Base-by-base conservation (phyloP, 2,113 vertebrate species). In the Haliaeetus leucogaster region DNA sequence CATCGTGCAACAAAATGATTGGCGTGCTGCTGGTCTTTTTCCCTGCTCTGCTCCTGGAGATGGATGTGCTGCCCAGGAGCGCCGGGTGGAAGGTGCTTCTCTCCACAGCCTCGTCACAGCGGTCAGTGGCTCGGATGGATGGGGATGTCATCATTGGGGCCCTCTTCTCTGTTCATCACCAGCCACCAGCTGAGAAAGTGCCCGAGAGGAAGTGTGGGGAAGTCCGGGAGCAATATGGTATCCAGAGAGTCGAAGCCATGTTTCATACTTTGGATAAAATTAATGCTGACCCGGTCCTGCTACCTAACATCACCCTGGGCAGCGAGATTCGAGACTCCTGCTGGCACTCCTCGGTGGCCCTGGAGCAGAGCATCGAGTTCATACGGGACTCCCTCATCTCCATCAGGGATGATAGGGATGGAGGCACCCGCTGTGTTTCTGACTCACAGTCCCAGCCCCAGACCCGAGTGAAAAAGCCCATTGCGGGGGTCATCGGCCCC, bases 351-450 rank as follows among this genome's bases (percentile, higher is more conserved):
- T 99, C 99, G 0, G 99, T 99, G 82, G 99, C 99, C 73, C 97
- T 99, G 97, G 99, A 99, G 96, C 99, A 99, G 97, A 99, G 99
- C 98, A 99, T 99, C 43, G 99, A 99, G 97, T 99, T 99, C 95
- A 99, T 99, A 89, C 98, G 99, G 71, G 99, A 99, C 97, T 99
- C 99, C 18, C 98, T 99, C 80, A 99, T 99, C 94, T 99, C 99
- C 63, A 99, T 99, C 89, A 97, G 99, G 72, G 99, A 99, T 30
- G 99, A 99, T 53, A 99, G 98, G 96, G 99, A 99, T 14, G 99
- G 99, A 13, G 98, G 98, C 92, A 98, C 99, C 58, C 99, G 99
- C 93, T 99, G 99, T 91, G 91, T 99, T 63, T 99, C 99, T 16
- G 99, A 99, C 10, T 98, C 99, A 3, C 98, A 99, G 79, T 97